Conservation (phyloP, 2,113 vertebrate genomes). For the Xiphophorus hellerii region DNA sequence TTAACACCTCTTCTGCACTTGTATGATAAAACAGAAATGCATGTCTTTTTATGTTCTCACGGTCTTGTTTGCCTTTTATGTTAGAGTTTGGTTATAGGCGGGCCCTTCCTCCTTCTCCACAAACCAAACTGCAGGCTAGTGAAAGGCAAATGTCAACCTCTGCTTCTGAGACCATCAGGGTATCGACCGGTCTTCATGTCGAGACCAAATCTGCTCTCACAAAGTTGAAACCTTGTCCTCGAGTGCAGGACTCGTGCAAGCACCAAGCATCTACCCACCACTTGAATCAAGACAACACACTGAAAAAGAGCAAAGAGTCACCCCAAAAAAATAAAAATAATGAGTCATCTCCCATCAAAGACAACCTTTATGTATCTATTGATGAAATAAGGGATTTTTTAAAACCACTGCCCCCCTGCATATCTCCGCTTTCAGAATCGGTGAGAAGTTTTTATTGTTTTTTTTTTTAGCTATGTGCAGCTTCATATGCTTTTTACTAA, state of each 20-base stretch:
- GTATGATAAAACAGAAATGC: background rate
- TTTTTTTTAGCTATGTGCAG: background rate
- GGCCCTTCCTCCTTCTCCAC: constrained; percentile 12
- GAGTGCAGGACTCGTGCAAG: background rate
- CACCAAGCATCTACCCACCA: constrained; percentile 10
- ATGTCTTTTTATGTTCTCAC: background rate
- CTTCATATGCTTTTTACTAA: background rate
- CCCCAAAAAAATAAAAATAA: constrained; percentile 21
- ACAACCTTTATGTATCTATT: background rate
- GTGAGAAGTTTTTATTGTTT: constrained; percentile 36
- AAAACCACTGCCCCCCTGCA: constrained; percentile 81
- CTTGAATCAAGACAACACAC: background rate
- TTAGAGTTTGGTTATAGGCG: constrained; percentile 42
- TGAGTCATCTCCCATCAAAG: background rate
- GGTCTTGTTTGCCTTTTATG: constrained; percentile 6
- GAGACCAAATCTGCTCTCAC: background rate
- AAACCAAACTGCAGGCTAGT: background rate
- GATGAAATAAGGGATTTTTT: constrained; percentile 73
- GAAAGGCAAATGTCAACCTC: background rate
- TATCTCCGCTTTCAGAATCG: constrained; percentile 85
- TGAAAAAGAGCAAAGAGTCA: constrained; percentile 8
- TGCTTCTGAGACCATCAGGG: constrained; percentile 12
- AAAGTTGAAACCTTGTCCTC: constrained; percentile 9
- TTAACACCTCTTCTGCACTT: background rate
- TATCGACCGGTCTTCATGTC: background rate